Percentiles rank a stretch among this genome's conserved stretches.
Evolutionary conservation across 2,797 vertebrate species (phyloP).

Genomic region (Florisuga fusca): DNA sequence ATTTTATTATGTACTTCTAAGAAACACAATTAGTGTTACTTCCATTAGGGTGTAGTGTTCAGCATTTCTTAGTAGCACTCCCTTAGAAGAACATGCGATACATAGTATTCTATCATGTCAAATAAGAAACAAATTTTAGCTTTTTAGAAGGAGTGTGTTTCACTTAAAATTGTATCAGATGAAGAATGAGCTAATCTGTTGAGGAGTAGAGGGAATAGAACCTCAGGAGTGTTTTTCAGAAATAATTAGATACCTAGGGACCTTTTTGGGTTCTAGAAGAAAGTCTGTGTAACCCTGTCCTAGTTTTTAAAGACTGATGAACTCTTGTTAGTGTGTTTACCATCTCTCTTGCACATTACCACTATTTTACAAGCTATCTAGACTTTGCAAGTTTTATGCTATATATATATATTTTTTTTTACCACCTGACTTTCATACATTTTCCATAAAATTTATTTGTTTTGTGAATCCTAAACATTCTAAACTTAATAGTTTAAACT

Average conservation of each 20-base stretch:
- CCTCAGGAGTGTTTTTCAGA: conserved; percentile 51
- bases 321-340: conserved; percentile 68
- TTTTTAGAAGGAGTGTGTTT: conserved; percentile 64
- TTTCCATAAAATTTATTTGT: conserved; percentile 63
- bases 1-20: not conserved
- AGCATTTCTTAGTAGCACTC: conserved; percentile 41
- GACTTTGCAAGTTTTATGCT: conserved; percentile 67
- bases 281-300: conserved; percentile 75
- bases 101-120: conserved; percentile 39
- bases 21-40: not conserved
- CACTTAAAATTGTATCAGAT: conserved; percentile 68
- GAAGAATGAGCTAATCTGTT: conserved; percentile 68
- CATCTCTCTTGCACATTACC: conserved; percentile 54
- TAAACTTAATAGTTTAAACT: conserved; percentile 67
- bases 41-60: conserved; percentile 38
- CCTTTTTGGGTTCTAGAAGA: conserved; percentile 68
- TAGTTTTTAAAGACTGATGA: conserved; percentile 80
- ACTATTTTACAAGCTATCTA: conserved; percentile 69
- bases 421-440: conserved; percentile 67
- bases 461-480: conserved; percentile 68
- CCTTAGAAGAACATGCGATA: conserved; percentile 21
- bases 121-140: conserved; percentile 31
- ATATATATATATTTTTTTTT: conserved; percentile 52
- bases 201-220: conserved; percentile 61
- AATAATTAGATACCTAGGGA: conserved; percentile 83